phyloP scores from a whole-genome alignment of 2,888 invertebrate species.

The Tuta absoluta region DNA sequence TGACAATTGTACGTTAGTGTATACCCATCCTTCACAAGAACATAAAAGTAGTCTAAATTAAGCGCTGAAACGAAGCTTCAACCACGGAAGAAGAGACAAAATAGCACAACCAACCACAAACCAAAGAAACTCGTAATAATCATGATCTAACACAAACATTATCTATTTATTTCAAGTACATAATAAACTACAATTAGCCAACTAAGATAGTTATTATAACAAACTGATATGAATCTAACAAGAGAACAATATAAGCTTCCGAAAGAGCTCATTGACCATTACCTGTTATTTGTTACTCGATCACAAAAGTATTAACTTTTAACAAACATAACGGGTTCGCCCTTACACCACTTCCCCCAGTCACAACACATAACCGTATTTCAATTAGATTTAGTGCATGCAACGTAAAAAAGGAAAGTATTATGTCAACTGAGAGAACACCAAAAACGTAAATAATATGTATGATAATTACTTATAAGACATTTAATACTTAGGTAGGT shows the following conservation, averaged over 20 bases:
- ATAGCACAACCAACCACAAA: constrained; percentile 76
- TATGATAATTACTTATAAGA: background rate
- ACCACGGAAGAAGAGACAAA: constrained; percentile 44
- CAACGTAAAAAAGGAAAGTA: too few species aligned
- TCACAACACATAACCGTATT: constrained; percentile 56
- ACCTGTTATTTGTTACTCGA: constrained; percentile 21
- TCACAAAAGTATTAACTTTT: constrained; percentile 12
- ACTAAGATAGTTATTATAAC: constrained; percentile 65
- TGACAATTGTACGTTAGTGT: constrained; percentile 44
- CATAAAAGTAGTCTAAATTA: constrained; percentile 49
- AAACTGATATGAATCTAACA: constrained; percentile 61
- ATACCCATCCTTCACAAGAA: constrained; percentile 66
- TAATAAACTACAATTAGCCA: constrained; percentile 71
- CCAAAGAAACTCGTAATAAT: constrained; percentile 74
- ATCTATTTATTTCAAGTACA: constrained; percentile 73
- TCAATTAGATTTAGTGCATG: constrained; percentile 49
- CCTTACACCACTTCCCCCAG: constrained; percentile 76
- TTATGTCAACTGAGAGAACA: too few species aligned
- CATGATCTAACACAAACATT: constrained; percentile 68
- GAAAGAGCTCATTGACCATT: constrained; percentile 35
- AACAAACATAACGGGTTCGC: constrained; percentile 21
- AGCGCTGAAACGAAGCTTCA: constrained; percentile 31
- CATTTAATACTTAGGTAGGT: background rate
- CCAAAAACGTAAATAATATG: background rate
- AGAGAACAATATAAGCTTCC: constrained; percentile 50